Evolutionary conservation across 2,113 vertebrate genomes (phyloP), one percentile per base, ranked within the genome.

Genomic region (Otolemur garnettii): DNA sequence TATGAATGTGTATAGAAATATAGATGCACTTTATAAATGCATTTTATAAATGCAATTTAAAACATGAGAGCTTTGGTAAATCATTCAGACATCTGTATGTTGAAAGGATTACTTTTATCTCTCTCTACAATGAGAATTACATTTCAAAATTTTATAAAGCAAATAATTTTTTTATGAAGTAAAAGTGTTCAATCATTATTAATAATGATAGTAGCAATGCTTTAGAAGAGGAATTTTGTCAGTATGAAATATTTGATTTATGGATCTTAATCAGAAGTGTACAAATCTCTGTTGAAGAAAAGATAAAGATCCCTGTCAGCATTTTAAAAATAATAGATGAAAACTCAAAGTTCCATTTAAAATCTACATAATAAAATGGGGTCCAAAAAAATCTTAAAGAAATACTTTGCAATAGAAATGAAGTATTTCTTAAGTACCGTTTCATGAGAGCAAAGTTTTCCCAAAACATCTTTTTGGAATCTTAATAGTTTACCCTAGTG

Each of bases 151-250:
- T 84, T 66, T 77, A 68, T 77, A 50, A 91, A 82, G 18, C 17
- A 93, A 92, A 66, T 64, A 15, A n/a, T 21, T n/a, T 74, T 68
- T 95, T 91, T 81, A 64, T 93, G 50, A 18, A 88, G 81, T 82
- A 42, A 96, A 87, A 19, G 18, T 22, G 1, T 89, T 87, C 28
- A 71, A 4, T 87, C 26, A 79, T 66, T 88, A 72, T 68, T 83
- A 93, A 28, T 33, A 91, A 24, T 45, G n/a, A 64, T 14, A 14
- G 18, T 72, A 71, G 21, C 62, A 60, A 45, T 55, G 14, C 18
- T 95, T 89, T 30, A 83, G 57, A 94, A 74, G 53, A 78, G 50
- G 93, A 90, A 86, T 77, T 22, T 75, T 93, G n/a, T 69, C 33
- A 64, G 14, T 74, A 74, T 72, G 21, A 93, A 68, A 5, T 94